Evolutionary conservation across 2,797 vertebrate species (phyloP), one percentile per base, ranked within the genome.

Genomic region (Cheracebus regulus): DNA sequence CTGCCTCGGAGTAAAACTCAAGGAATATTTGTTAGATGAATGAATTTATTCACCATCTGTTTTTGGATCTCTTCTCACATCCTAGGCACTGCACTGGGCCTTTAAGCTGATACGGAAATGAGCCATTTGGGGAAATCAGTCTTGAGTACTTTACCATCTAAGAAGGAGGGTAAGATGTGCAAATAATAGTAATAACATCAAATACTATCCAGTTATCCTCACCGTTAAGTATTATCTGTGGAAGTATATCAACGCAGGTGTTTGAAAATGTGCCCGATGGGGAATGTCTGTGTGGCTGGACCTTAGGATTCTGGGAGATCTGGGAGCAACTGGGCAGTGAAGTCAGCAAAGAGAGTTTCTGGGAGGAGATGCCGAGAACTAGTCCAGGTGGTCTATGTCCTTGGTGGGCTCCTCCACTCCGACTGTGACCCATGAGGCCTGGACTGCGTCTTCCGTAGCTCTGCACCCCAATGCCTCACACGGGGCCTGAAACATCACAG

Each of bases 241-340:
- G 41, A 67, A 26, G 1, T 50, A 28, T 89, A 14, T 76, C 70
- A 90, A 30, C 28, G 48, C 5, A 88, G 70, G 44, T 36, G 7
- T 80, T 48, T 81, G 91, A 41, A 80, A 78, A 20, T 28, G 17
- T 48, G 24, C 44, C 58, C 13, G 67, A 12, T 8, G 22, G 70
- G 91, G 44, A 73, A n/a, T 22, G 28, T 39, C 81, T 26, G 64
- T 46, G 28, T 44, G 55, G 46, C 12, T 4, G 33, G 44, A 75
- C 89, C 12, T 22, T 8, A 3, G 67, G 26, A 78, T 48, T 50
- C 78, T 28, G 46, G 82, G 30, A 13, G 39, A 24, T 24, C 64
- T 79, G 76, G 76, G 44, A 87, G 58, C 95, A 90, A 79, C 70
- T 88, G 50, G 86, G 82, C 67, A 61, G 67, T 30, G 70, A 93